These are phyloP conservation scores for Falco concolor DNA, from an alignment of 2,797 vertebrate genomes.

Conservation along the genomic window DNA sequence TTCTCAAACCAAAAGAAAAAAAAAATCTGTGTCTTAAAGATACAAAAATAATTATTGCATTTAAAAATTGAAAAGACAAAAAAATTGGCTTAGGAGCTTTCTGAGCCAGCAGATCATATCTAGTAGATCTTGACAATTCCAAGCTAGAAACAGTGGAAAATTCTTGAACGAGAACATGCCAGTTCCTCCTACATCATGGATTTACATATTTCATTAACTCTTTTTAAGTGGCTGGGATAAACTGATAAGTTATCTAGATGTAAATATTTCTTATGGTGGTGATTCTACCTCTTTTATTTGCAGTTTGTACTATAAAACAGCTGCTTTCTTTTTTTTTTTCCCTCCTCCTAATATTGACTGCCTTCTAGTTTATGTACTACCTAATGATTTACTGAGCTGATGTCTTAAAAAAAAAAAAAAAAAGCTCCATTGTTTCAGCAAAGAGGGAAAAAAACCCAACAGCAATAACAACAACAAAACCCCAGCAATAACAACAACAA, in stretches of 20 bases:
- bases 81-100: not conserved
- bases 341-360: not conserved
- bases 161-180: not conserved
- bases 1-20: not conserved
- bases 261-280: not conserved
- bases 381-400: not conserved
- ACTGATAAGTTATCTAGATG: not conserved
- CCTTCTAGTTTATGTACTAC: not conserved
- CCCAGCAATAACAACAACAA: too few species aligned
- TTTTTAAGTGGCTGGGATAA: not conserved
- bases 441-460: not conserved
- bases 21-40: not conserved
- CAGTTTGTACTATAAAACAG: not conserved
- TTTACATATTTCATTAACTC: not conserved
- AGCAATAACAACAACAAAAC: too few species aligned
- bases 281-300: not conserved
- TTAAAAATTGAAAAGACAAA: not conserved
- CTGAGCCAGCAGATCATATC: not conserved
- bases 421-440: not conserved
- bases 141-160: not conserved
- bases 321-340: not conserved
- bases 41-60: not conserved
- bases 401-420: not conserved
- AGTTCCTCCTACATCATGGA: not conserved
- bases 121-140: not conserved